Conservation (phyloP, 2,113 vertebrate genomes). For the Halichoerus grypus region DNA sequence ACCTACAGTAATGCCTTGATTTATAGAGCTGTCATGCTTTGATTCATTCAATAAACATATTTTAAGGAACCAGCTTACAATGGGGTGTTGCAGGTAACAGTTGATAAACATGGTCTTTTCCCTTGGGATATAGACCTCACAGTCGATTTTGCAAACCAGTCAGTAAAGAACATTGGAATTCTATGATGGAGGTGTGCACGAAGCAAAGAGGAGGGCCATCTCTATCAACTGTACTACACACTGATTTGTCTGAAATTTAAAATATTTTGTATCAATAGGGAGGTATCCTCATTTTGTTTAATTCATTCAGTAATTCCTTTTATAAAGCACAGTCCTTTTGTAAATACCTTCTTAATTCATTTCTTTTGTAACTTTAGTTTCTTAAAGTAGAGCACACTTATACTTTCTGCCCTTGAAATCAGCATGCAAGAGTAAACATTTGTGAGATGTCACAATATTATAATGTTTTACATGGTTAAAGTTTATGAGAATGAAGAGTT, state of each 20-base stretch:
- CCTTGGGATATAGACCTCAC: neutral
- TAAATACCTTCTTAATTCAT: neutral
- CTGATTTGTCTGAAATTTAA: neutral
- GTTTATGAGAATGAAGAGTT: neutral
- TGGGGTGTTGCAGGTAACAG: neutral
- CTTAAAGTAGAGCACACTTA: neutral
- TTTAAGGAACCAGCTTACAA: neutral
- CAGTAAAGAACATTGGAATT: neutral
- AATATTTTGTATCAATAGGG: neutral
- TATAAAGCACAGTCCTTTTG: neutral
- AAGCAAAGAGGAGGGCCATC: neutral
- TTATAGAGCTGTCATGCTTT: neutral
- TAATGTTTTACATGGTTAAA: neutral
- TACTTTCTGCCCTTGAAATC: slow-evolving; percentile 20
- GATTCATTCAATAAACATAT: neutral
- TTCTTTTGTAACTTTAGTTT: neutral
- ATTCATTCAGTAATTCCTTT: neutral
- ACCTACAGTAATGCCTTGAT: neutral
- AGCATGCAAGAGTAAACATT: neutral
- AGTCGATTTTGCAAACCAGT: neutral
- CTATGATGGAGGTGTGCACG: neutral
- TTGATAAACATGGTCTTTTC: neutral
- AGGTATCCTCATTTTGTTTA: neutral
- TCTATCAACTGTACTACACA: neutral
- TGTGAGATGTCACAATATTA: neutral